A percentile compares a stretch with the other conserved stretches of the same genome.
These are phyloP conservation scores for Cheilosia soror DNA, from an alignment of 2,888 invertebrate species.

Conservation along the genomic window DNA sequence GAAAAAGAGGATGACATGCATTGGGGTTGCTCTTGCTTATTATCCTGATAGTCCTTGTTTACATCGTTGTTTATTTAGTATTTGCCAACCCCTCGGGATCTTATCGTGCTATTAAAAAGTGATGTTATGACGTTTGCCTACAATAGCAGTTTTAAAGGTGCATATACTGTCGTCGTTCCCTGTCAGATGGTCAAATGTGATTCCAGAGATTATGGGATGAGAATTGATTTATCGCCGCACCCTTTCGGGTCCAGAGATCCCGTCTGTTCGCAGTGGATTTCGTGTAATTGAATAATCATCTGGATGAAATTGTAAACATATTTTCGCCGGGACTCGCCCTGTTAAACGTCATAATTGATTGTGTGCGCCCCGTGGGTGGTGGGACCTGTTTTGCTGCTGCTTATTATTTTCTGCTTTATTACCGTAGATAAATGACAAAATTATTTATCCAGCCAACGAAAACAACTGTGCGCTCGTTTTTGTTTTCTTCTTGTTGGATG, in stretches of 20 bases:
- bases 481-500: slow-evolving; percentile 21
- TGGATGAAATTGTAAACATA: slow-evolving; percentile 70
- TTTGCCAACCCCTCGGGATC: slow-evolving; percentile 67
- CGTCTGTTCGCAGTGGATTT: slow-evolving; percentile 64
- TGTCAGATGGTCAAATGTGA: slow-evolving; percentile 74
- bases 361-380: slow-evolving; percentile 57
- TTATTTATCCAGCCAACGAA: slow-evolving; percentile 54
- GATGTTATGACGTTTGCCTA: slow-evolving; percentile 69
- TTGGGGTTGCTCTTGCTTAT: slow-evolving; percentile 54
- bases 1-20: slow-evolving; percentile 35
- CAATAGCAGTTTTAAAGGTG: slow-evolving; percentile 35
- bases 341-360: slow-evolving; percentile 73
- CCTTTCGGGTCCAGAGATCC: slow-evolving; percentile 55
- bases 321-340: slow-evolving; percentile 31
- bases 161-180: neutral
- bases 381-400: slow-evolving; percentile 46
- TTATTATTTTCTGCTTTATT: slow-evolving; percentile 69
- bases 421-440: slow-evolving; percentile 74
- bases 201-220: slow-evolving; percentile 60
- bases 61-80: slow-evolving; percentile 74
- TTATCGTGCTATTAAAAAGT: slow-evolving; percentile 71
- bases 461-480: slow-evolving; percentile 47
- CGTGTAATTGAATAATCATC: slow-evolving; percentile 74
- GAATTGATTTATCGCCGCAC: slow-evolving; percentile 64
- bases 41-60: slow-evolving; percentile 68